Conservation (phyloP, 2,888 invertebrate genomes). For the Noctua pronuba region DNA sequence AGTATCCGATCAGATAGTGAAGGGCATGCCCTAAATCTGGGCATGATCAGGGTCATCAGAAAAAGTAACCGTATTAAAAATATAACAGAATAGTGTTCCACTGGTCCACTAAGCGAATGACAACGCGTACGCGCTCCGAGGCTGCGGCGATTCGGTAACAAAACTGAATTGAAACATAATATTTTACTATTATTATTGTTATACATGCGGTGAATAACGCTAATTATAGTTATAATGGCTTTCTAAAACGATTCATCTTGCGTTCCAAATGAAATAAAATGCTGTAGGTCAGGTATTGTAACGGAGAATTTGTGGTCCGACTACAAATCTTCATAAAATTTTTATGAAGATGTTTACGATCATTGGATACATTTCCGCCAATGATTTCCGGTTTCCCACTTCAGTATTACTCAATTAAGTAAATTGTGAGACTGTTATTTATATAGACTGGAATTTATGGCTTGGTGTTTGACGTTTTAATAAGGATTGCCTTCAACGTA, state of each 20-base stretch:
- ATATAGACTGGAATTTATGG: constrained; percentile 12
- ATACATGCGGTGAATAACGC: constrained; percentile 54
- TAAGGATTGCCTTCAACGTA: not conserved
- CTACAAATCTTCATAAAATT: constrained; percentile 13
- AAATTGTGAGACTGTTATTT: constrained; percentile 14
- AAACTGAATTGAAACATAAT: constrained; percentile 73
- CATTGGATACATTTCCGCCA: constrained; percentile 24
- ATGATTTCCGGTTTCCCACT: constrained; percentile 14
- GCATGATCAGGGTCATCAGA: constrained; percentile 81
- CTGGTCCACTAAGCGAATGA: constrained; percentile 85
- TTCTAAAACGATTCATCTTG: constrained; percentile 57
- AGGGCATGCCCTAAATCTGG: constrained; percentile 79
- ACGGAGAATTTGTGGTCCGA: constrained; percentile 26
- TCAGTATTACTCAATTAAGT: constrained; percentile 19
- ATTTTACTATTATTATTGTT: constrained; percentile 71
- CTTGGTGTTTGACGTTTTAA: not conserved
- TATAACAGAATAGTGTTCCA: constrained; percentile 87
- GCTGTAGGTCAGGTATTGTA: constrained; percentile 58
- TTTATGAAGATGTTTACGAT: constrained; percentile 25
- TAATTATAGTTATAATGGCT: constrained; percentile 58
- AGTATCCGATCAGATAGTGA: constrained; percentile 74
- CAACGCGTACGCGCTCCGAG: constrained; percentile 77
- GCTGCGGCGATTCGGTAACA: constrained; percentile 79
- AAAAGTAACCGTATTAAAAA: constrained; percentile 88
- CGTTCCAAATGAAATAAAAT: constrained; percentile 34